Evolutionary conservation across 2,888 invertebrate genomes (phyloP), one percentile per base, ranked within the genome.

Genomic region (Napeogenes sylphis): DNA sequence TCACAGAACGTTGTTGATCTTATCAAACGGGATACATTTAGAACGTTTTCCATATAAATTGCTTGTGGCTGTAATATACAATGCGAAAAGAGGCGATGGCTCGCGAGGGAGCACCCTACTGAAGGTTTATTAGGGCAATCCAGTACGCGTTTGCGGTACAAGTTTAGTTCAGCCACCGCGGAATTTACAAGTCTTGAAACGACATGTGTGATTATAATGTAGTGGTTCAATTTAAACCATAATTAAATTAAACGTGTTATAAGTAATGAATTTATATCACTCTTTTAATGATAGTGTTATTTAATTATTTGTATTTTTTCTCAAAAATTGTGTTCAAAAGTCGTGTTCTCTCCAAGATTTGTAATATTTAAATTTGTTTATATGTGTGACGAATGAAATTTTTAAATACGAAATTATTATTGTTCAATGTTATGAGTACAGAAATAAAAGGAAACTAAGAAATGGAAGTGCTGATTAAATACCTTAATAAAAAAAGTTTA

Each of bases 31-130:
- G 78, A 79, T 77, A 79, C 79, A 78, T 79, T 81, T 77, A 75
- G 75, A 81, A 72, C 75, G 80, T 80, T 83, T 84, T 78, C 80
- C 83, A 84, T 84, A 83, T 83, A 84, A 83, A 84, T 84, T 82
- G 83, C 75, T 75, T 71, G 76, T 75, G 78, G 77, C 68, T 74
- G 77, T 78, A 79, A 80, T 80, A 77, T 78, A 80, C 76, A 76
- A 77, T 73, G 75, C 73, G 77, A 75, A 76, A 77, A 76, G 75
- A 75, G 74, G 69, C 74, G 74, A 83, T 82, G 71, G 81, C 76
- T 75, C 83, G 75, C 83, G 72, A 73, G 83, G 82, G 82, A 81
- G 68, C 67, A 70, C 75, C 76, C 74, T 75, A 71, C 70, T 67
- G 71, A 66, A 68, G 69, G 59, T 71, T 73, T 73, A 73, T 74